phyloP scores from a whole-genome alignment of 2,113 vertebrate genomes.

The Aptenodytes forsteri region DNA sequence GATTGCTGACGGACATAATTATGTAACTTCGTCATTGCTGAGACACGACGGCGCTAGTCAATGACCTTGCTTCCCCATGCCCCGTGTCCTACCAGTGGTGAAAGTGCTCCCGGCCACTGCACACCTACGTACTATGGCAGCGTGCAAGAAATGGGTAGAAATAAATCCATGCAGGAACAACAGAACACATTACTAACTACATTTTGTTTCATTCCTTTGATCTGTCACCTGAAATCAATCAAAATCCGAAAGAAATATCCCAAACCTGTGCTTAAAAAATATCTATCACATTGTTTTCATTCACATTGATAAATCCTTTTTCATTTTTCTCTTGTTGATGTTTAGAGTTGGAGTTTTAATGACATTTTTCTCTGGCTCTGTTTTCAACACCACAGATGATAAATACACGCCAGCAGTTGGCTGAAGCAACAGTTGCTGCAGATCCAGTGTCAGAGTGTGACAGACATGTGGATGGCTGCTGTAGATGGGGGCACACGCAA shows the following conservation, averaged over 20 bases:
- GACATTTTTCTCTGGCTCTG: background rate
- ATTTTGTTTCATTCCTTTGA: background rate
- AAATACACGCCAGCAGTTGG: conserved; percentile 9
- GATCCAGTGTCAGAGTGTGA: conserved; percentile 72
- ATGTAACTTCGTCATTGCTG: background rate
- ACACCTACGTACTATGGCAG: accelerated
- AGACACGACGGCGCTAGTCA: accelerated
- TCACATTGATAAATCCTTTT: background rate
- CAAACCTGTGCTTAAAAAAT: background rate
- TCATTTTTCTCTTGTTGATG: background rate
- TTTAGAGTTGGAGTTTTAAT: background rate
- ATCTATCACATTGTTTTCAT: background rate
- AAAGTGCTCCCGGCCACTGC: background rate
- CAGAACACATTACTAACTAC: background rate
- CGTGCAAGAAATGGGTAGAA: background rate
- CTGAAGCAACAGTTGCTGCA: conserved; percentile 57
- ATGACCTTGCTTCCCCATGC: background rate
- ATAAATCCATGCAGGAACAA: background rate
- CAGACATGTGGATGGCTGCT: conserved; percentile 41
- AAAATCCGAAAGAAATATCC: background rate
- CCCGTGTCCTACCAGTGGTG: background rate
- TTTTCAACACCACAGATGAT: conserved; percentile 8
- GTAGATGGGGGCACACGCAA: background rate
- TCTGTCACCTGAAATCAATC: background rate
- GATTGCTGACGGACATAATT: background rate